These are phyloP conservation scores for Nothoprocta pentlandii DNA, from an alignment of 2,113 vertebrate genomes.

Conservation along the genomic window DNA sequence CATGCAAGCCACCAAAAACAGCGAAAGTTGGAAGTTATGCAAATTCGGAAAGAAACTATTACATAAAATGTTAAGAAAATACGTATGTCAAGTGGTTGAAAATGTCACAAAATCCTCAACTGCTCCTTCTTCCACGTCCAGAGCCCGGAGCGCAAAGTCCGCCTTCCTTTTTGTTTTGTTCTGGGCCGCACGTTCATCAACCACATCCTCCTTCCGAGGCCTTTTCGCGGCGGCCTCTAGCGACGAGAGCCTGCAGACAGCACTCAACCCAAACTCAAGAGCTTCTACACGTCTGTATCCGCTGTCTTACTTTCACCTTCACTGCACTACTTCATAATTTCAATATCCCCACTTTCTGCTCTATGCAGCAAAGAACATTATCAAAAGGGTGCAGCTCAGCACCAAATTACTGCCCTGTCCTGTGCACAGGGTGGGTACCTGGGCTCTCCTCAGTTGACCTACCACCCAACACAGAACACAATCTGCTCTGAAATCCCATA, in stretches of 20 bases:
- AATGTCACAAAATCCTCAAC: neutral
- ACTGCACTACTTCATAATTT: rapidly evolving
- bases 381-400: neutral
- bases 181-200: neutral
- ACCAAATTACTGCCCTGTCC: neutral
- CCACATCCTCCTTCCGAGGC: neutral
- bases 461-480: neutral
- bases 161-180: conserved; percentile 28
- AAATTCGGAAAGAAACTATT: neutral
- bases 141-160: neutral
- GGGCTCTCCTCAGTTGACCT: neutral
- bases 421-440: neutral
- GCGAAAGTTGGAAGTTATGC: conserved; percentile 12
- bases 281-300: neutral
- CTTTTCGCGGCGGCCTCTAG: neutral
- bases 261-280: neutral
- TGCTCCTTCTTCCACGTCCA: neutral
- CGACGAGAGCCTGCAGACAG: neutral
- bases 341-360: neutral
- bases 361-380: rapidly evolving
- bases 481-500: neutral
- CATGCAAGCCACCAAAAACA: neutral
- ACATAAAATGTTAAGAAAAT: rapidly evolving
- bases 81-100: neutral
- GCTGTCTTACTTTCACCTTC: neutral